Conservation (phyloP, 30 jellyfish, hydroid and myxozoan species). For the Chrysaora quinquecirrha region DNA sequence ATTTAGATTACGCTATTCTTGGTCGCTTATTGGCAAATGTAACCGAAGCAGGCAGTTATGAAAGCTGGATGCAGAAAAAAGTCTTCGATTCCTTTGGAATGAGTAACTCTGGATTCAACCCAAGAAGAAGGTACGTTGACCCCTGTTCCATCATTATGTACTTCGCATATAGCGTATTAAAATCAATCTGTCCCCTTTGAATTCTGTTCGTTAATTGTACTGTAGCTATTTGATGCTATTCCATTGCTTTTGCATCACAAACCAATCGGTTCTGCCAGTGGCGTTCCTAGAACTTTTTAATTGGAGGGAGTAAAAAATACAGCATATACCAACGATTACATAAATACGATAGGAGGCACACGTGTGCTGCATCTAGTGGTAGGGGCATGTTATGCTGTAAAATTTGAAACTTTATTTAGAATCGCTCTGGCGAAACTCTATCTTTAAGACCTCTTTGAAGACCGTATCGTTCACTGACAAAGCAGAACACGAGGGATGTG, state of each 20-base stretch:
- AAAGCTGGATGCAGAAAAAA: slow-evolving; percentile 55
- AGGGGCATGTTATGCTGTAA: no score
- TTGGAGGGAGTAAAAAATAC: neutral
- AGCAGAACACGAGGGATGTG: no score
- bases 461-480: no score
- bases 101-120: slow-evolving; percentile 69
- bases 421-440: no score
- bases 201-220: neutral
- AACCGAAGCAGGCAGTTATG: slow-evolving; percentile 42
- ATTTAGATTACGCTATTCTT: slow-evolving; percentile 79
- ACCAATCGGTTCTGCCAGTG: neutral
- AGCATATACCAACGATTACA: no score
- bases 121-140: slow-evolving; percentile 45
- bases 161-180: neutral
- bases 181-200: neutral
- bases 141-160: neutral
- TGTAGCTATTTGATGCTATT: neutral
- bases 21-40: slow-evolving; percentile 77
- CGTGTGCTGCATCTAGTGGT: no score
- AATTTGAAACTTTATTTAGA: no score
- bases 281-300: neutral
- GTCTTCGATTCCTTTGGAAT: slow-evolving; percentile 70
- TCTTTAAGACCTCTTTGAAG: no score
- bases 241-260: neutral
- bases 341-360: no score